Conservation (phyloP, 2,888 invertebrate genomes). For the Caenorhabditis wallacei region DNA sequence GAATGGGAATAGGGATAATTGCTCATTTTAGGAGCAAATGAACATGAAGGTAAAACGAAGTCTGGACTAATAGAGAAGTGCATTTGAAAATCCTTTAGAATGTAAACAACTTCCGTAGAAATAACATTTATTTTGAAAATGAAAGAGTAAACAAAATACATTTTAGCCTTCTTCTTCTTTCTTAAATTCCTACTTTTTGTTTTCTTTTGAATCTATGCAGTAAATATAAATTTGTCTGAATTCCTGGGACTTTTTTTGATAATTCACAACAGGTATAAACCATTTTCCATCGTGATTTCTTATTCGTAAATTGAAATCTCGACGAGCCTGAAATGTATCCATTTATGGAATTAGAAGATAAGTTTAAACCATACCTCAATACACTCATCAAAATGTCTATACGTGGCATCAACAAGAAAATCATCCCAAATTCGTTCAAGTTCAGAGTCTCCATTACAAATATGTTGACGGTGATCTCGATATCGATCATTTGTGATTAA, state of each 20-base stretch:
- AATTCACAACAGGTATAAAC: slow-evolving; percentile 42
- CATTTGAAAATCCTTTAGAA: too few species aligned
- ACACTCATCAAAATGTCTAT: slow-evolving; percentile 20
- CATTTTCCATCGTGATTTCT: slow-evolving; percentile 7
- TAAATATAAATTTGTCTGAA: slow-evolving; percentile 9
- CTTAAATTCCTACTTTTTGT: too few species aligned
- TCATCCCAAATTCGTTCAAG: slow-evolving; percentile 49
- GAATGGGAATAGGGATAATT: too few species aligned
- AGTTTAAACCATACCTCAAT: slow-evolving; percentile 41
- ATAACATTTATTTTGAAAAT: too few species aligned
- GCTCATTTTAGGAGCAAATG: too few species aligned
- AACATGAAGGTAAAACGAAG: too few species aligned
- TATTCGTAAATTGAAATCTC: slow-evolving; percentile 47
- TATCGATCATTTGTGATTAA: slow-evolving; percentile 69
- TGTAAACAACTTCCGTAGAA: too few species aligned
- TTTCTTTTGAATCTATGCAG: slow-evolving; percentile 1
- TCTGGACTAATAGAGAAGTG: too few species aligned
- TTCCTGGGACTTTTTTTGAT: background rate
- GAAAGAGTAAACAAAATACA: too few species aligned
- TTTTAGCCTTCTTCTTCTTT: too few species aligned
- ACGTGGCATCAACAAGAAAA: slow-evolving; percentile 38
- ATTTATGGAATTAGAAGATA: background rate
- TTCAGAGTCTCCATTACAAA: slow-evolving; percentile 17
- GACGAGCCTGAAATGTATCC: slow-evolving; percentile 16
- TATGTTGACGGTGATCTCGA: slow-evolving; percentile 47